Percentiles rank a stretch among this genome's conserved stretches.
These are phyloP conservation scores for Eupsilia transversa DNA, from an alignment of 2,888 invertebrate species.

Conservation along the genomic window DNA sequence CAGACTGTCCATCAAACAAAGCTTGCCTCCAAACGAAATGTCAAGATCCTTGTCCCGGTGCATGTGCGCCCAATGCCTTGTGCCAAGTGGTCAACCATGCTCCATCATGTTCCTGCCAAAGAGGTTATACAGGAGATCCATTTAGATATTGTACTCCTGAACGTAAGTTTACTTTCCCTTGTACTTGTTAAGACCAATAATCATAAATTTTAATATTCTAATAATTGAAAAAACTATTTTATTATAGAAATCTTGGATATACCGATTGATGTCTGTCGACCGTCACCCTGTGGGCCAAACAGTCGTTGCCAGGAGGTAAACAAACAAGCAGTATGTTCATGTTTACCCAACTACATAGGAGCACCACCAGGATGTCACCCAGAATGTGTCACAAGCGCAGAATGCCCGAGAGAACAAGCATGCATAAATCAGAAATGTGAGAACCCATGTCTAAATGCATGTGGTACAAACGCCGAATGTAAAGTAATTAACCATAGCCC, in stretches of 20 bases:
- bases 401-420: conserved; percentile 93
- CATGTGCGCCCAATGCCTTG: conserved; percentile 94
- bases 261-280: conserved; percentile 91
- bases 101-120: conserved; percentile 92
- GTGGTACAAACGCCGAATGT: conserved; percentile 93
- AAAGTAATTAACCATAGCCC: conserved; percentile 95
- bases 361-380: conserved; percentile 94
- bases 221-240: background rate
- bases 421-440: conserved; percentile 94
- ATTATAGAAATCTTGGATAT: conserved; percentile 72
- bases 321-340: conserved; percentile 94
- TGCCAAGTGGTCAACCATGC: conserved; percentile 94
- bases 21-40: conserved; percentile 94
- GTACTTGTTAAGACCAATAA: background rate
- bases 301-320: conserved; percentile 94
- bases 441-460: conserved; percentile 93
- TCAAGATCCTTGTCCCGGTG: conserved; percentile 94
- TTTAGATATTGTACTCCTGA: conserved; percentile 91
- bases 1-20: conserved; percentile 92
- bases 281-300: conserved; percentile 94
- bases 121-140: conserved; percentile 94
- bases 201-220: background rate
- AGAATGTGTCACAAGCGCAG: conserved; percentile 94
- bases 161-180: conserved; percentile 85
- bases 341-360: conserved; percentile 93